Evolutionary conservation across 2,113 vertebrate species (phyloP), one percentile per base, ranked within the genome.

Genomic region (Cettia cetti): DNA sequence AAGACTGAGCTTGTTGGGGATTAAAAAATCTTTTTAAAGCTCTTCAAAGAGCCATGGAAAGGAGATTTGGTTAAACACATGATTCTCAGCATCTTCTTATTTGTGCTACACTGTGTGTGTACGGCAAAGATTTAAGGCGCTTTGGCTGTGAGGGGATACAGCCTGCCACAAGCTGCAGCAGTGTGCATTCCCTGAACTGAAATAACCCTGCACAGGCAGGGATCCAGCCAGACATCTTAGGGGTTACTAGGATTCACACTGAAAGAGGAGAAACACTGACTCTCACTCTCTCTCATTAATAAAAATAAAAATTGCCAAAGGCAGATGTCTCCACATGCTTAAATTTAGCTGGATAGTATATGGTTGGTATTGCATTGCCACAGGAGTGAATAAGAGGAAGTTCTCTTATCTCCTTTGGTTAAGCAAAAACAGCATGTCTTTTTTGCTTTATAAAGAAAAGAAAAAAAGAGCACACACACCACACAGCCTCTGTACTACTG

Each of bases 151-250:
- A 72, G 66, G 23, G 66, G 59, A 52, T 49, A 85, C 66, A 49
- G 68, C 40, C 75, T n/a, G 15, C 13, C 52, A 19, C 26, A 14
- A 97, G 94, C 96, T 93, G 89, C 93, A 22, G 94, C 89, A 95
- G 66, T 37, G 13, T 63, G 52, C 90, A 37, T 28, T 94, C 44
- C 71, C 90, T 94, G 91, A 96, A 93, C 96, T 57, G 56, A 39
- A 78, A 95, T 98, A 97, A 98, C 97, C 94, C 74, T 30, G 72
- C 6, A 15, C 69, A 74, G 89, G 94, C 90, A 95, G 82, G 53
- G 91, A 96, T 80, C 97, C 97, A 98, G 94, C 75, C 96, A 98
- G 97, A 97, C 95, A 18, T 89, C 94, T 78, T 79, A 18, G 80
- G 77, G 97, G 97, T 98, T 97, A 98, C 94, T 96, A 87, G 90